Base-by-base conservation (phyloP, 2,113 vertebrate species). In the Alouatta palliata region DNA sequence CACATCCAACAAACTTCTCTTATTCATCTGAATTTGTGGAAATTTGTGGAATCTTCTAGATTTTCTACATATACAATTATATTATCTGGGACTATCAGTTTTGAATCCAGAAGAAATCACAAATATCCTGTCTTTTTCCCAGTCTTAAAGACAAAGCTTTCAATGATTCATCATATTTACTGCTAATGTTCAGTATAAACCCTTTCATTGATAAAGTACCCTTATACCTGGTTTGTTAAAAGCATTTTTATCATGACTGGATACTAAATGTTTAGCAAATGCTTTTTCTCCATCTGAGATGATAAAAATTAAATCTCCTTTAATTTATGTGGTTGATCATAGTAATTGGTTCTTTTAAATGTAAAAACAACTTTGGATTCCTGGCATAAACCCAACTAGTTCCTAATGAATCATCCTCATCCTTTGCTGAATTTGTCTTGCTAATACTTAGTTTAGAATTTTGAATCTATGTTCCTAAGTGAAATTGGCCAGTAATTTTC, bases 161-260 rank as follows among this genome's bases (percentile, higher is more conserved):
- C 79, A 77, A 25, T 0, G 17, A 76, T 86, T 81, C 73, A 70
- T 68, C 17, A 32, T 5, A n/a, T 76, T 94, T 71, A 2, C 66
- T 93, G 83, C 64, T 88, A 81, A 85, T 43, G 77, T 91, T 49
- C 66, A 23, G 37, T 47, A 79, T 58, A 94, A 85, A 82, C 23
- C 37, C 43, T 93, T 85, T 92, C 95, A 97, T 76, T 87, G 49
- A 70, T 70, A 13, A 90, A 97, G 87, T 73, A 30, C 32, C 66
- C 84, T 94, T 82, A 88, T 52, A 49, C 14, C 25, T 79, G 81
- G 56, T 85, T 89, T 64, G 61, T 11, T 25, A 91, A 81, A 23
- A 91, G 23, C 1, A 13, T 64, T 82, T 94, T 68, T 58, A 87
- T 90, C 37, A 87, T 76, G 87, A 91, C 80, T 54, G 43, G 30